Base-by-base conservation (phyloP, 2,113 vertebrate species). In the Ophthalmolycus amberensis region DNA sequence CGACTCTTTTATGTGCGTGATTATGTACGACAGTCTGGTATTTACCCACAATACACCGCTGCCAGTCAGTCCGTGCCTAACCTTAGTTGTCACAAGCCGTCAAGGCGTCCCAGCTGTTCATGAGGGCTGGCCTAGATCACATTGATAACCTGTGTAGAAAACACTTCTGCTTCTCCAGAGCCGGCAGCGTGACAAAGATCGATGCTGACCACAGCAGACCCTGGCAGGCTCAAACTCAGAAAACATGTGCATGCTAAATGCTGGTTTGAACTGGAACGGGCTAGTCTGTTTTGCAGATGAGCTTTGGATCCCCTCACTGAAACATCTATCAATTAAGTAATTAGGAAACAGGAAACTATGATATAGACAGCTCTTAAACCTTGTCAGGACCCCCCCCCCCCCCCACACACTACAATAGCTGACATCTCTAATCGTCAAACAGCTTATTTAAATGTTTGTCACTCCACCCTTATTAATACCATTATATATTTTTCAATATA, bases 41-140 rank as follows among this genome's bases (percentile, higher is more conserved):
- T 91, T 89, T 89, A 87, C 82, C 83, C 87, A 84, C 22, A 84
- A 52, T 75, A 2, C 86, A 83, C 60, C 3, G 58, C 52, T 58
- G 56, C 18, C 0, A 6, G 73, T 34, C 80, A 3, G 48, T 69
- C 77, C 34, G 42, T 52, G 64, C 58, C 67, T 80, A 74, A 81
- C 71, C 79, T 82, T 32, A 58, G 60, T 22, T 9, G 6, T 76
- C 64, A 70, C 29, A 59, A 68, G 74, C 83, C 82, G 75, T 84
- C 67, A 50, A 56, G 71, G 60, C 52, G 56, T 48, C 84, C 65
- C 81, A 80, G 56, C 56, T 64, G 68, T 65, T 80, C 3, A 20
- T 0, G 34, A 40, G 29, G 42, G 56, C 72, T 60, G 80, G 48
- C 32, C 37, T 60, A 27, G 67, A 75, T 81, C 54, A 74, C 14